Conservation (phyloP, 2,113 vertebrate species). For the Solea senegalensis region DNA sequence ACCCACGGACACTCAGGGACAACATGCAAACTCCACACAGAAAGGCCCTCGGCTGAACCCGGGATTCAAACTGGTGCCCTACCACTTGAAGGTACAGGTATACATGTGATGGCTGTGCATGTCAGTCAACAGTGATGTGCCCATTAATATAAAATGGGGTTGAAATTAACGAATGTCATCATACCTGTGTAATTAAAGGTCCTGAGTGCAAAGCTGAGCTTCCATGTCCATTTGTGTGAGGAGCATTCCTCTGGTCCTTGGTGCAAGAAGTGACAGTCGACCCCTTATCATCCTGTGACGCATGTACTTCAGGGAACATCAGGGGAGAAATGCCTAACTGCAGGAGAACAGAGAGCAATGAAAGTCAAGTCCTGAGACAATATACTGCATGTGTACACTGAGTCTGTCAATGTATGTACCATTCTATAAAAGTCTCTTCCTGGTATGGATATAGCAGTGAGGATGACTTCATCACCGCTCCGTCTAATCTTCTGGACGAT, state of each 20-base stretch:
- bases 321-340: slow-evolving; percentile 90
- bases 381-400: neutral
- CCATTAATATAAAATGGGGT: neutral
- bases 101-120: too few species aligned
- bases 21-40: too few species aligned
- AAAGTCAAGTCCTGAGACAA: neutral
- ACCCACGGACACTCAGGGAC: too few species aligned
- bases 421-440: slow-evolving; percentile 85
- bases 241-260: neutral
- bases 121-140: too few species aligned
- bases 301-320: slow-evolving; percentile 80
- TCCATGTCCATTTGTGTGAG: slow-evolving; percentile 9
- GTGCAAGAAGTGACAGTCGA: neutral
- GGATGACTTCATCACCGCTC: slow-evolving; percentile 76
- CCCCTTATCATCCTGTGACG: slow-evolving; percentile 10
- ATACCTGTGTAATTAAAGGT: slow-evolving; percentile 76
- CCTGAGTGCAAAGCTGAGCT: slow-evolving; percentile 46
- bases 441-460: slow-evolving; percentile 82
- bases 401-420: slow-evolving; percentile 66
- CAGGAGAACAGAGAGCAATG: neutral
- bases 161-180: neutral
- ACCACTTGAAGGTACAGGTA: too few species aligned
- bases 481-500: slow-evolving; percentile 84
- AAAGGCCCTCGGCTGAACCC: too few species aligned
- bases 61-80: too few species aligned